A percentile compares a stretch with the other conserved stretches of the same genome.
Evolutionary conservation across 2,888 invertebrate genomes (phyloP).

Genomic region (Cylloceria caligata): DNA sequence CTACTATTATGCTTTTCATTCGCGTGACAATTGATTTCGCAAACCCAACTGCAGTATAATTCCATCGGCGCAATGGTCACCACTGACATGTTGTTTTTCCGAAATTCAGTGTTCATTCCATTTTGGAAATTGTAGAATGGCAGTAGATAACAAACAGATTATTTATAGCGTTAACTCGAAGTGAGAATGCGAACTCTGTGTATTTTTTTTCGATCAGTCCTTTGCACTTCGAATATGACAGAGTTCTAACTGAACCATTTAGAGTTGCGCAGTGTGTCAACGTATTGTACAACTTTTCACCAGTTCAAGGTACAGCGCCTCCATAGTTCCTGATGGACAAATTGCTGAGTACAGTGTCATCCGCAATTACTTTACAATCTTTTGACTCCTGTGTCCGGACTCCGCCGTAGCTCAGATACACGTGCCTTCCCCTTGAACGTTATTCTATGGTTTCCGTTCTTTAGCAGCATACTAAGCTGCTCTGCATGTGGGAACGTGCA

Average conservation of each 20-base stretch:
- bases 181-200: not conserved
- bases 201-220: conserved; percentile 5
- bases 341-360: not conserved
- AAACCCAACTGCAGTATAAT: conserved; percentile 24
- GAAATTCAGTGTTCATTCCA: conserved; percentile 18
- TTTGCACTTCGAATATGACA: too few relatives aligned
- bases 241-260: not conserved
- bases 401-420: not conserved
- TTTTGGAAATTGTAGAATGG: conserved; percentile 10
- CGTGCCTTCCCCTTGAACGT: not conserved
- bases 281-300: not conserved
- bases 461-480: not conserved
- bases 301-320: not conserved
- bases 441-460: not conserved
- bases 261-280: not conserved
- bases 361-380: not conserved
- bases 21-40: conserved; percentile 25
- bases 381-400: not conserved
- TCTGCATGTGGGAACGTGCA: not conserved
- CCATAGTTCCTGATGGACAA: not conserved
- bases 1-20: conserved; percentile 10
- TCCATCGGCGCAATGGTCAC: conserved; percentile 29
- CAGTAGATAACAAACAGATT: conserved; percentile 1
- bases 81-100: conserved; percentile 31
- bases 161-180: not conserved